Evolutionary conservation across 2,797 vertebrate species (phyloP), one percentile per base, ranked within the genome.

Genomic region (Telmatherina bonti): DNA sequence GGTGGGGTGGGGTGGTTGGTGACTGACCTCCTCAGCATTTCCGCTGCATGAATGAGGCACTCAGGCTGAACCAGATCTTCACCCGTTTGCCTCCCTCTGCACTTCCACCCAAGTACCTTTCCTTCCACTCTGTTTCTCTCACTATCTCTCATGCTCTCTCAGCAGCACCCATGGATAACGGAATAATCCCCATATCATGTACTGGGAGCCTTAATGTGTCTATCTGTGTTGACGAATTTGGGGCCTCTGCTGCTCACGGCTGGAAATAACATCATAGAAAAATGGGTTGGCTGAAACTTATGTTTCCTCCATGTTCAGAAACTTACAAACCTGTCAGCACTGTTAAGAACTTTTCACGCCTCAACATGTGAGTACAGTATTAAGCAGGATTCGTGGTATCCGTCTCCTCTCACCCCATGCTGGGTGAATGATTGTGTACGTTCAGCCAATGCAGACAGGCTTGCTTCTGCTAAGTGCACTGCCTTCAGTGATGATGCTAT

Each of bases 11-110:
- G 62, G 60, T 41, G 66, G 41, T 66, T 76, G 73, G 70, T 70
- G 70, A 79, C 82, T 90, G 92, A 93, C 92, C 91, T 91, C 91
- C 81, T 83, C 87, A 81, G 79, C 75, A 77, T 90, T 92, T 94
- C 87, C 83, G 69, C 88, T 72, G 86, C 74, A 78, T 80, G 85
- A 91, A 71, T 56, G 27, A 85, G 86, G 81, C 78, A 83, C 83
- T 93, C 82, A 88, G 79, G 81, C 87, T 81, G 82, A 91, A 88
- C 88, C 74, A 77, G 88, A 89, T 90, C 84, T 88, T 88, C 85
- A 87, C 88, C 86, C 85, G 74, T 79, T 74, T 36, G 76, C 83
- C 84, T 85, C 68, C 76, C 63, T 61, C 77, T 57, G 69, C 71
- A 80, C 78, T 67, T 79, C 68, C 74, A 75, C 71, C 62, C 53